These are phyloP conservation scores for Pipistrellus kuhlii DNA, from an alignment of 2,797 vertebrate species.

Conservation along the genomic window DNA sequence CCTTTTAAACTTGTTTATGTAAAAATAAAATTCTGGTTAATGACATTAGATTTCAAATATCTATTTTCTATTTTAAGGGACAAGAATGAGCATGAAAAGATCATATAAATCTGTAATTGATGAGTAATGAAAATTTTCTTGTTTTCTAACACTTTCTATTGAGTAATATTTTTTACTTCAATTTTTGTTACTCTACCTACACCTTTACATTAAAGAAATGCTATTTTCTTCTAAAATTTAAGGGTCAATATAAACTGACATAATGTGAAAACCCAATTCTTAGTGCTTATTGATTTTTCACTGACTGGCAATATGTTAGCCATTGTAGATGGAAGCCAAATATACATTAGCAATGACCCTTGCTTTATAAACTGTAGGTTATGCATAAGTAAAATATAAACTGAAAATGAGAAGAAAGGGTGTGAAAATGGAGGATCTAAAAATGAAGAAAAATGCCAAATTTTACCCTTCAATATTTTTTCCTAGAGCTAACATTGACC, in stretches of 20 bases:
- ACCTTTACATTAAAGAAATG: background rate
- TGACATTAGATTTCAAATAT: slow-evolving; percentile 9
- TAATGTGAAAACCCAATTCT: background rate
- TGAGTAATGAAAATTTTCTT: background rate
- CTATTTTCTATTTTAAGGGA: background rate
- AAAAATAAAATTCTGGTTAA: background rate
- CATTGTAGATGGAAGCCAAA: background rate
- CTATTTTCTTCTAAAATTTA: slow-evolving; percentile 34
- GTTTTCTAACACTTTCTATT: background rate
- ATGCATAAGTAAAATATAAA: background rate
- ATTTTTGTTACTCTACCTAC: background rate
- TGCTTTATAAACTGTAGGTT: background rate
- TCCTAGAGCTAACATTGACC: background rate
- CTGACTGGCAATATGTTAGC: background rate
- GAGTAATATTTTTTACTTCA: slow-evolving; percentile 10
- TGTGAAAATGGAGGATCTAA: background rate
- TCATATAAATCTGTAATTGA: background rate
- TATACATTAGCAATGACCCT: background rate
- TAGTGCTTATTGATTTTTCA: slow-evolving; percentile 1
- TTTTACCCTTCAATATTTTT: background rate
- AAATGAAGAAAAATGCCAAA: slow-evolving; percentile 10
- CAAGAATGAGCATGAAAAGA: background rate
- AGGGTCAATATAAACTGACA: background rate
- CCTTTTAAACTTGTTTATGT: background rate
- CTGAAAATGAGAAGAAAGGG: background rate